These are phyloP conservation scores for Sabellastarte sp. DNA, from an alignment of 2,888 invertebrate species.

Conservation along the genomic window DNA sequence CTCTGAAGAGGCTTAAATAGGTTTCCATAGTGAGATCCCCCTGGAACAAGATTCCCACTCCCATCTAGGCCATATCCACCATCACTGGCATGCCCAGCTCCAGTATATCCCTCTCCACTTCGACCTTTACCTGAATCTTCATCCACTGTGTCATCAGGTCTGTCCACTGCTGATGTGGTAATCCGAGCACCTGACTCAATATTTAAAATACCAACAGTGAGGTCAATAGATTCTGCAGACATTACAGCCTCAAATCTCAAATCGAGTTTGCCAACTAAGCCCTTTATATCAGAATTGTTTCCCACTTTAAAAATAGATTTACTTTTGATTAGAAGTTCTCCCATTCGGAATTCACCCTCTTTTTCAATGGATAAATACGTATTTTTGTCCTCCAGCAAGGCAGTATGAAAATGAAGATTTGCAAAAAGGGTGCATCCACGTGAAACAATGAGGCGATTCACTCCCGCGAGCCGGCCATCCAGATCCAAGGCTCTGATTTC, in stretches of 20 bases:
- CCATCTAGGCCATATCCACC: slow-evolving; percentile 33
- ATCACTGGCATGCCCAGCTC: slow-evolving; percentile 38
- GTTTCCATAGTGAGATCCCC: slow-evolving; percentile 37
- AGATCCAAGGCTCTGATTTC: slow-evolving; percentile 33
- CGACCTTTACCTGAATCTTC: slow-evolving; percentile 27
- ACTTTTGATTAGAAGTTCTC: slow-evolving; percentile 35
- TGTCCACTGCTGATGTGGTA: slow-evolving; percentile 35
- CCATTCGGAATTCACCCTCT: slow-evolving; percentile 30
- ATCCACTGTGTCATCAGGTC: slow-evolving; percentile 35
- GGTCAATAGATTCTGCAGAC: slow-evolving; percentile 37
- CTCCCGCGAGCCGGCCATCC: slow-evolving; percentile 36
- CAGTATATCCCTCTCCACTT: slow-evolving; percentile 26
- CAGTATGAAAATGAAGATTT: slow-evolving; percentile 34
- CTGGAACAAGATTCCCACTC: slow-evolving; percentile 10
- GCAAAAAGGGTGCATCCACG: slow-evolving; percentile 32
- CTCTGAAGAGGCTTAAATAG: slow-evolving; percentile 29
- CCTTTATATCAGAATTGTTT: slow-evolving; percentile 30
- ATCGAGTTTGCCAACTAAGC: slow-evolving; percentile 31
- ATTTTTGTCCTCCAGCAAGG: slow-evolving; percentile 14
- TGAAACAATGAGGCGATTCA: slow-evolving; percentile 33
- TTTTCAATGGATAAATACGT: slow-evolving; percentile 23
- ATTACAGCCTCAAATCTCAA: slow-evolving; percentile 34
- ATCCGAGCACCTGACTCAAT: slow-evolving; percentile 38
- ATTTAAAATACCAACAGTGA: slow-evolving; percentile 31
- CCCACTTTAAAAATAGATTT: slow-evolving; percentile 31